phyloP scores from a whole-genome alignment of 2,113 vertebrate species.

The Daubentonia madagascariensis region DNA sequence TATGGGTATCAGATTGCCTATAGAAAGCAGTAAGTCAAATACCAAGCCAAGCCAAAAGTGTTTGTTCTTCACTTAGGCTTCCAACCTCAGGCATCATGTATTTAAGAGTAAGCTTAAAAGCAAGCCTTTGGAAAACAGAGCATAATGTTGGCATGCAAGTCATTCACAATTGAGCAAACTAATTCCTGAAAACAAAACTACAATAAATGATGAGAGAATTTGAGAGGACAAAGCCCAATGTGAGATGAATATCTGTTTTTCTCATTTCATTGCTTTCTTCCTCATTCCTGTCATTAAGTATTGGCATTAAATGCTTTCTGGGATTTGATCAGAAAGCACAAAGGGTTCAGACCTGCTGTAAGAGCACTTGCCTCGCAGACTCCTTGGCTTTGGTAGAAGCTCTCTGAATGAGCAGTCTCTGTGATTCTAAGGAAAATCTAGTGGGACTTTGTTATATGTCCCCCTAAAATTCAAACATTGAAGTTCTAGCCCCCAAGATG shows the following conservation, averaged over 20 bases:
- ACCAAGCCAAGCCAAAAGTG: slow-evolving; percentile 4
- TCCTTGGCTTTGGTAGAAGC: not conserved
- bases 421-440: not conserved
- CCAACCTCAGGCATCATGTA: not conserved
- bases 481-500: not conserved
- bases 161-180: not conserved
- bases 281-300: not conserved
- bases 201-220: not conserved
- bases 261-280: not conserved
- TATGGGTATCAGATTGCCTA: not conserved
- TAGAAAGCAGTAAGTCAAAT: not conserved
- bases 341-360: not conserved
- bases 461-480: not conserved
- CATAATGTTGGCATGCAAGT: not conserved
- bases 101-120: not conserved
- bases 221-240: not conserved
- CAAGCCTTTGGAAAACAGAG: not conserved
- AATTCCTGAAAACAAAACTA: not conserved
- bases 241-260: not conserved
- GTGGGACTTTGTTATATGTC: not conserved
- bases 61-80: not conserved
- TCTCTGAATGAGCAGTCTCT: not conserved
- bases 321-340: not conserved
- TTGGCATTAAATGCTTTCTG: not conserved
- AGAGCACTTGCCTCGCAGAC: fast-evolving